Percentiles rank a stretch among this genome's conserved stretches.
Evolutionary conservation across 2,113 vertebrate genomes (phyloP).

Genomic region (Antigone vipio): DNA sequence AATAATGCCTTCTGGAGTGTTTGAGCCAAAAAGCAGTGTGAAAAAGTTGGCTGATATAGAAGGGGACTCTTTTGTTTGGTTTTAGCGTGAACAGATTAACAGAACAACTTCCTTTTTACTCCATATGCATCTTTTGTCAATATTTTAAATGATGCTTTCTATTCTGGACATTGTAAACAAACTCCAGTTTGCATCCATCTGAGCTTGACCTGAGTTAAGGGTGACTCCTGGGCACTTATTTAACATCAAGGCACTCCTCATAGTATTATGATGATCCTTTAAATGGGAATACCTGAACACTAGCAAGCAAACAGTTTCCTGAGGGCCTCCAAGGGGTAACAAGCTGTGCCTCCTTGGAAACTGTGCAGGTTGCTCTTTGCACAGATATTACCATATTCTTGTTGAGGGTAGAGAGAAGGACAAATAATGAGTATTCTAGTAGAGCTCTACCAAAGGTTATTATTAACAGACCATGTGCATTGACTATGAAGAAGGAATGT

Average conservation of each 20-base stretch:
- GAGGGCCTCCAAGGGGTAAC: neutral
- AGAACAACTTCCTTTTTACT: neutral
- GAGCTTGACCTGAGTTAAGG: neutral
- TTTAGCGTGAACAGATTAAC: neutral
- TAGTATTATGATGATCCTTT: neutral
- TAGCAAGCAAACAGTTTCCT: neutral
- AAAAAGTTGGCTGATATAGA: neutral
- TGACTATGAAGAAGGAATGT: neutral
- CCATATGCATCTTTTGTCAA: neutral
- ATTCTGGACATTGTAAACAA: neutral
- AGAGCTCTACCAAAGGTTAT: neutral
- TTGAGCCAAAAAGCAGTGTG: neutral
- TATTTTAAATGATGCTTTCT: neutral
- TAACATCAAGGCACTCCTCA: neutral
- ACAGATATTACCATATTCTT: neutral
- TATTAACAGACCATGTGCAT: neutral
- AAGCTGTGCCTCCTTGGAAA: neutral
- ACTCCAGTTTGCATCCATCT: neutral
- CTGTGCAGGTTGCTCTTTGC: neutral
- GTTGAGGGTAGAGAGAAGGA: neutral
- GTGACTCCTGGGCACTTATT: neutral
- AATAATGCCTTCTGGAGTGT: neutral
- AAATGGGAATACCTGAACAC: neutral
- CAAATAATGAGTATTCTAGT: neutral
- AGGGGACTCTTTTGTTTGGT: neutral